phyloP scores from a whole-genome alignment of 2,888 invertebrate genomes.

The Odontomyia ornata region DNA sequence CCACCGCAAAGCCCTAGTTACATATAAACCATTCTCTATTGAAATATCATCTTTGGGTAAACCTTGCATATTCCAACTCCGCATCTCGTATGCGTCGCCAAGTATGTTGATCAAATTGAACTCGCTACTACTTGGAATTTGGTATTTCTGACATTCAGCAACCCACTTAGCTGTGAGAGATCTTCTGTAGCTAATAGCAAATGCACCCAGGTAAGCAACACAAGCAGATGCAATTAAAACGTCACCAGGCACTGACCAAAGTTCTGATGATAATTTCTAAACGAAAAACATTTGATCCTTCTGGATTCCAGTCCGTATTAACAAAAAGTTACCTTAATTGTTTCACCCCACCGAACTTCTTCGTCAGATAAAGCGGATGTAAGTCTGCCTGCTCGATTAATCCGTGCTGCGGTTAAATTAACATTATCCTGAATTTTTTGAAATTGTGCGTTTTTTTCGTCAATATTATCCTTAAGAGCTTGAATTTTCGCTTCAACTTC shows the following conservation, averaged over 20 bases:
- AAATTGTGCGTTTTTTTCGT: constrained; percentile 78
- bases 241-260: constrained; percentile 83
- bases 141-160: constrained; percentile 69
- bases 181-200: constrained; percentile 77
- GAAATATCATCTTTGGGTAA: constrained; percentile 88
- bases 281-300: constrained; percentile 32
- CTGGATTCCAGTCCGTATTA: constrained; percentile 9
- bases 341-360: constrained; percentile 83
- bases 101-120: constrained; percentile 76
- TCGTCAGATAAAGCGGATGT: constrained; percentile 89
- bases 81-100: constrained; percentile 86
- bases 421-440: constrained; percentile 78
- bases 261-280: constrained; percentile 72
- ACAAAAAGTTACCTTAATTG: constrained; percentile 64
- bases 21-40: constrained; percentile 91
- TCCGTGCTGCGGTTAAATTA: constrained; percentile 77
- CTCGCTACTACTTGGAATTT: constrained; percentile 76
- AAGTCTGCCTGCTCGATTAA: constrained; percentile 83
- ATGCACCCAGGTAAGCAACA: constrained; percentile 92
- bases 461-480: constrained; percentile 68
- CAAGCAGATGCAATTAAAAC: constrained; percentile 86
- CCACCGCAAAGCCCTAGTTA: constrained; percentile 83
- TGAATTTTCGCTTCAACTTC: constrained; percentile 78
- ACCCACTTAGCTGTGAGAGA: constrained; percentile 77
- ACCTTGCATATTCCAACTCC: constrained; percentile 89